A percentile compares a stretch with the other conserved stretches of the same genome.
Conservation (phyloP, 2,113 vertebrate genomes). For the Ciconia boyciana region DNA sequence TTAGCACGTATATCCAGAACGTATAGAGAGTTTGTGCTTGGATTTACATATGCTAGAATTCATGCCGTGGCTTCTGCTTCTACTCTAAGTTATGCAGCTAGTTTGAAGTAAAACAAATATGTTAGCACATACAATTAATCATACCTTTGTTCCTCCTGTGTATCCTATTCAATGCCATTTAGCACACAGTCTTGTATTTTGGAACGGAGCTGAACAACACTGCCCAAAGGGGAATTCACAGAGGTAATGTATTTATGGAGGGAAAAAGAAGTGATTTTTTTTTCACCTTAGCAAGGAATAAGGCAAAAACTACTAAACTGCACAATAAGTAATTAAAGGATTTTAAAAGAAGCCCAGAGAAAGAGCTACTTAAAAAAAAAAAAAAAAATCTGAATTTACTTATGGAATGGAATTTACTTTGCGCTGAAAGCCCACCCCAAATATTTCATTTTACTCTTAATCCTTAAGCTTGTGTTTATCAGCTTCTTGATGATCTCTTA, state of each 20-base stretch:
- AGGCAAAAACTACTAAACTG: neutral
- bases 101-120: constrained; percentile 13
- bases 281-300: neutral
- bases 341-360: neutral
- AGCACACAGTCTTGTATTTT: neutral
- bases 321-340: neutral
- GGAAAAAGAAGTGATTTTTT: neutral
- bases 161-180: neutral
- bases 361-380: neutral
- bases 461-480: neutral
- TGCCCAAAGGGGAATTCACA: neutral
- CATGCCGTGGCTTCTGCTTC: neutral
- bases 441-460: neutral
- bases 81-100: neutral
- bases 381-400: neutral
- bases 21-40: neutral
- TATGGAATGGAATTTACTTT: neutral
- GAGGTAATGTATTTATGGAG: neutral
- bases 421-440: neutral
- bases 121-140: constrained; percentile 10
- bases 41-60: neutral
- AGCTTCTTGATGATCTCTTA: constrained; percentile 15
- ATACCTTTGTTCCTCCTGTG: neutral
- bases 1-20: neutral
- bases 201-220: neutral